Conservation (phyloP, 35 echinoderm and acorn worm species). For the Amphiura filiformis region DNA sequence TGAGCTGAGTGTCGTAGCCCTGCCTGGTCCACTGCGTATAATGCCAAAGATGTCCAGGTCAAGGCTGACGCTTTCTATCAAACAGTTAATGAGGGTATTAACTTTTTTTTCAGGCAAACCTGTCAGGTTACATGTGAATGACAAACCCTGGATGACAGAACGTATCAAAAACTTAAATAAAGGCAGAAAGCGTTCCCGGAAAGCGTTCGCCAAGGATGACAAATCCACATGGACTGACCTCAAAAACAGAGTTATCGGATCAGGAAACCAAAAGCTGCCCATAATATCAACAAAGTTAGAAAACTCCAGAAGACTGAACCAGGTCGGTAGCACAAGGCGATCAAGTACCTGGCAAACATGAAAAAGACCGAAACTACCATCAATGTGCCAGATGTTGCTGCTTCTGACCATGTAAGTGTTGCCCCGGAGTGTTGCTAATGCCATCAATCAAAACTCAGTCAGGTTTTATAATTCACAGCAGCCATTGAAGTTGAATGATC, state of each 20-base stretch:
- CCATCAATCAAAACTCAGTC: neutral
- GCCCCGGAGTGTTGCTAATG: neutral
- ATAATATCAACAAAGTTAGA: constrained; percentile 32
- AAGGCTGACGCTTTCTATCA: neutral
- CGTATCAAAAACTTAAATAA: neutral
- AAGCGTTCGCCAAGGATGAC: neutral
- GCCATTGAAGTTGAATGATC: neutral
- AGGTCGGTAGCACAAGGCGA: constrained; percentile 34
- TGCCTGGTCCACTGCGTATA: neutral
- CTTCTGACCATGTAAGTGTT: neutral
- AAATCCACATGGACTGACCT: no score
- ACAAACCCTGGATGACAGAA: constrained; percentile 41
- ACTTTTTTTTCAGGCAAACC: neutral
- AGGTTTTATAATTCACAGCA: neutral
- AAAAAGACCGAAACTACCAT: neutral
- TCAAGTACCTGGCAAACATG: constrained; percentile 11
- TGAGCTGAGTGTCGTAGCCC: no score
- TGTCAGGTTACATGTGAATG: neutral
- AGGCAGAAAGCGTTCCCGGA: neutral
- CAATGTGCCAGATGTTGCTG: neutral
- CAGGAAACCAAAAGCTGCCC: constrained; percentile 6
- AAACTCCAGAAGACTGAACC: constrained; percentile 25
- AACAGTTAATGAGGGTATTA: neutral
- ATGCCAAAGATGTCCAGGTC: neutral
- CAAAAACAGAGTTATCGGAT: constrained; percentile 15